A percentile compares a stretch with the other conserved stretches of the same genome.
These are phyloP conservation scores for Lycia hirtaria DNA, from an alignment of 2,888 invertebrate genomes.

Conservation along the genomic window DNA sequence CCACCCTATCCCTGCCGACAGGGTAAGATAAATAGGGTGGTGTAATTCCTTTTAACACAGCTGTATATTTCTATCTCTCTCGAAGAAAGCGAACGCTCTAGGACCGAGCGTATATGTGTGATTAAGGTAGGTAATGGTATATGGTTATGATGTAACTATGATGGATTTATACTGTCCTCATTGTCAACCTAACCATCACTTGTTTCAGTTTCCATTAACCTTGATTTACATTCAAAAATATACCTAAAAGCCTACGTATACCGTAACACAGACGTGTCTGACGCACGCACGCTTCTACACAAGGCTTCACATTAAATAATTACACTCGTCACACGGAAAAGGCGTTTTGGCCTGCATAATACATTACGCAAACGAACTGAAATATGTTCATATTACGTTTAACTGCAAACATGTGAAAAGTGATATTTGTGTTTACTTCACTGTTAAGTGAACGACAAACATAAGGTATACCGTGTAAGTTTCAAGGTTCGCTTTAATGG, in stretches of 20 bases:
- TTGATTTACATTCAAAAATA: slow-evolving; percentile 21
- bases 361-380: slow-evolving; percentile 36
- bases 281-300: slow-evolving; percentile 41
- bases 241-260: slow-evolving; percentile 25
- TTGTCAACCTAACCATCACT: no score
- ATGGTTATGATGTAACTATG: no score
- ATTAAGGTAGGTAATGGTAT: no score
- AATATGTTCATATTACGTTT: slow-evolving; percentile 24
- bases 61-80: no score
- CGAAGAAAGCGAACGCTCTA: no score
- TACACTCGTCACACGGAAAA: slow-evolving; percentile 48
- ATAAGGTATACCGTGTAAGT: slow-evolving; percentile 37
- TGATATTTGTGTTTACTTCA: slow-evolving; percentile 42
- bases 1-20: no score
- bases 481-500: slow-evolving; percentile 35
- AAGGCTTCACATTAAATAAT: slow-evolving; percentile 51
- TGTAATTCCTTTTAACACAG: no score
- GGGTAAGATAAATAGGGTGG: no score
- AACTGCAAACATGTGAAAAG: slow-evolving; percentile 41
- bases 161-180: no score
- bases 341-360: slow-evolving; percentile 48
- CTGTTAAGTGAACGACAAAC: slow-evolving; percentile 46
- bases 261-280: slow-evolving; percentile 29
- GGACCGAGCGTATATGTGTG: no score
- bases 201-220: not conserved